phyloP scores from a whole-genome alignment of 2,888 invertebrate species.

The Synanthedon myopaeformis region DNA sequence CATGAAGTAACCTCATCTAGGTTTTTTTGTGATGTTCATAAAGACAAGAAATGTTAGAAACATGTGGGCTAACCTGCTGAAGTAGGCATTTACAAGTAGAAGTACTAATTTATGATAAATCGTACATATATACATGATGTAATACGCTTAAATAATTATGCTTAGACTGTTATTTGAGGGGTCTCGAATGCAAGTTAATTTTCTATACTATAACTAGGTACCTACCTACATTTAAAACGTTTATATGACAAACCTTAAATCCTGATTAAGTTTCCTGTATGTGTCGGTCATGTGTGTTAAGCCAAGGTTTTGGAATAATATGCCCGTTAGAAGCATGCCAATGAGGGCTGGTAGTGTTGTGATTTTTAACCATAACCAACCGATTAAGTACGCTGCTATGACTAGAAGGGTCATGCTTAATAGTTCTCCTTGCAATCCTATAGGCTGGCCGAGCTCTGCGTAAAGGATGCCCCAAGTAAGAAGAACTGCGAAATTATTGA shows the following conservation, averaged over 20 bases:
- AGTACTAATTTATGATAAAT: too few relatives aligned
- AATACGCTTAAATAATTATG: too few relatives aligned
- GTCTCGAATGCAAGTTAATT: too few relatives aligned
- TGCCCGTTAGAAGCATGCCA: constrained; percentile 81
- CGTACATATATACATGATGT: too few relatives aligned
- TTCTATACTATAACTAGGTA: too few relatives aligned
- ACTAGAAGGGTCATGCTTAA: constrained; percentile 75
- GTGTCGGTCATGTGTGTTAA: constrained; percentile 72
- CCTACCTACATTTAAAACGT: too few relatives aligned
- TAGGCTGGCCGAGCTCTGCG: constrained; percentile 72
- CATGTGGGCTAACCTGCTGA: too few relatives aligned
- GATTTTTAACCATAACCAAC: constrained; percentile 75
- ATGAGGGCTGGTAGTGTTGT: constrained; percentile 80
- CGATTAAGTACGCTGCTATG: constrained; percentile 78
- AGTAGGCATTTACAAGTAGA: too few relatives aligned
- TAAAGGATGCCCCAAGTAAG: constrained; percentile 78
- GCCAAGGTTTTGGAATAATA: constrained; percentile 75
- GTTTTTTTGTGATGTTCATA: too few relatives aligned
- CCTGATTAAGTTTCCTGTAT: constrained; percentile 73
- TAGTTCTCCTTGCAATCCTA: constrained; percentile 75
- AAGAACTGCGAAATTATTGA: constrained; percentile 50
- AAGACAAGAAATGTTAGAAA: too few relatives aligned
- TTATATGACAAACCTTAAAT: constrained; percentile 72
- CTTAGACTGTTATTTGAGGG: too few relatives aligned
- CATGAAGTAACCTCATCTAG: too few relatives aligned